Base-by-base conservation (phyloP, 2,113 vertebrate species). In the Falcunculus frontatus region DNA sequence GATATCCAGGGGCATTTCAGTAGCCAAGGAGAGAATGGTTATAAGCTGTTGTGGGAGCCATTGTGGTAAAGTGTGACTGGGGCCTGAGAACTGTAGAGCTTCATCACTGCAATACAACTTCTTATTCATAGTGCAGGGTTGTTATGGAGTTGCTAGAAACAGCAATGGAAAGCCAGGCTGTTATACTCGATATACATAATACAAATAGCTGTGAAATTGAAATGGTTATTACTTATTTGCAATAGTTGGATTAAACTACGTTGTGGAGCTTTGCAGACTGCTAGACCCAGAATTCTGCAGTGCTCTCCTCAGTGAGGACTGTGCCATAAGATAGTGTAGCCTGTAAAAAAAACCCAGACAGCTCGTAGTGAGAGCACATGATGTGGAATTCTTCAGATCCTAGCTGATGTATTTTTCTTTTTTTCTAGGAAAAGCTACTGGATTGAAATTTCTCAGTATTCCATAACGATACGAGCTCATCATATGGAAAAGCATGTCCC, bases 401-500 rank as follows among this genome's bases (percentile, higher is more conserved):
- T 33, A 32, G 13, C 4, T 93, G 39, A 60, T 7, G 3, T 17
- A 4, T 12, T n/a, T 30, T 52, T 41, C 35, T 33, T 44, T 29
- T 42, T 35, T 35, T 17, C 30, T 29, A 62, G 55, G 37, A 57
- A 41, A 52, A 56, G 11, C 13, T 68, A 29, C 20, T 84, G n/a
- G 37, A 57, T 65, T 42, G 57, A 72, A 78, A n/a, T 76, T 72
- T 73, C 56, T 90, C 10, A 4, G 1, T 74, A 29, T 82, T 70
- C 65, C 6, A 0, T 49, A 50, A 30, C 32, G 65, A 1, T 32
- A 13, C 2, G 41, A 56, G 22, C 33, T 64, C 20, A n/a, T 68
- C 23, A 23, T 73, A 62, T 0, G 0, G n/a, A 13, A 39, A 55
- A 80, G 68, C 1, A 5, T 37, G 11, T 76, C 27, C 10, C 4